Evolutionary conservation across 2,888 invertebrate genomes (phyloP).

Genomic region (Conus canariensis): DNA sequence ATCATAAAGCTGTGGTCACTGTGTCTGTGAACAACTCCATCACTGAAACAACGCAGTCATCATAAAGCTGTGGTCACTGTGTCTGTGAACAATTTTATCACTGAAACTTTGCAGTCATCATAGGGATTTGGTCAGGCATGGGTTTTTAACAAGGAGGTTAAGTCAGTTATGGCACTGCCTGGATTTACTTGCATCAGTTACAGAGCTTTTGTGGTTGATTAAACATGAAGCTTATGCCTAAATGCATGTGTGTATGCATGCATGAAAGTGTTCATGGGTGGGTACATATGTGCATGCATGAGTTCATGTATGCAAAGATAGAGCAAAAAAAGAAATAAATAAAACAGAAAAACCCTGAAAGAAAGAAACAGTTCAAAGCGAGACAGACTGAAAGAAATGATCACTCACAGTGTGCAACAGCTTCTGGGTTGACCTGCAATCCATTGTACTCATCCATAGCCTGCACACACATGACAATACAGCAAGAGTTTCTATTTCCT

Average conservation of each 20-base stretch:
- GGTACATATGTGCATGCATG: neutral
- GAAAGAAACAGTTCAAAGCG: neutral
- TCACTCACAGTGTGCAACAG: slow-evolving; percentile 36
- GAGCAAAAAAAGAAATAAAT: neutral
- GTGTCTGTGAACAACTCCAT: slow-evolving; percentile 84
- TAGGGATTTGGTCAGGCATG: too few species aligned
- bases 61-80: too few species aligned
- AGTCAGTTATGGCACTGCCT: too few species aligned
- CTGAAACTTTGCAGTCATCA: too few species aligned
- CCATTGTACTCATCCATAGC: slow-evolving; percentile 40
- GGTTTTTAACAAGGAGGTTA: too few species aligned
- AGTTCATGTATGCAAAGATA: neutral
- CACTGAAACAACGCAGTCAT: slow-evolving; percentile 35
- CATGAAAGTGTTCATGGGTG: neutral
- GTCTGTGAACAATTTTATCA: too few species aligned
- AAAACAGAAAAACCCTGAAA: neutral
- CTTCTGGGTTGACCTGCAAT: slow-evolving; percentile 36
- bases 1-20: slow-evolving; percentile 81
- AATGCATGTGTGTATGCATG: too few species aligned
- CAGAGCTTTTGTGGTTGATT: too few species aligned
- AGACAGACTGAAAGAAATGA: neutral
- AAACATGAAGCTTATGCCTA: too few species aligned
- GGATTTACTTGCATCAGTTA: too few species aligned
- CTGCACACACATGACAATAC: neutral
- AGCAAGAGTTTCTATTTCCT: neutral